Base-by-base conservation (phyloP, 2,113 vertebrate genomes). In the Antennarius striatus region DNA sequence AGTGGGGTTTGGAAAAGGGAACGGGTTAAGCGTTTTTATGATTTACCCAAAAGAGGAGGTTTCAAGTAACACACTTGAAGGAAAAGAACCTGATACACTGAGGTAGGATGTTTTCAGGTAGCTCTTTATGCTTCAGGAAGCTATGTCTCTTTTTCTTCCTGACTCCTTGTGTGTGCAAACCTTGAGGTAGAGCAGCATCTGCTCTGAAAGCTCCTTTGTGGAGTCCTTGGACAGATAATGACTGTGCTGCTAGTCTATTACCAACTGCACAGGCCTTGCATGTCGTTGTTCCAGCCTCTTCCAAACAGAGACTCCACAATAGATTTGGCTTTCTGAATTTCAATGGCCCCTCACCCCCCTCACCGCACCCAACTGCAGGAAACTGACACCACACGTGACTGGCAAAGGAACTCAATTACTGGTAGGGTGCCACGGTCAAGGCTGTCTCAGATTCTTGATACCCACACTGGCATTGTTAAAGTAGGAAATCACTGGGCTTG, bases 321-420 rank as follows among this genome's bases (percentile, higher is more conserved):
- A 47, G 56, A 70, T 48, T 36, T 2, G 22, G 36, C 63, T 59
- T 63, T 66, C 68, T 52, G 50, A 55, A 76, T 75, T 83, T 86
- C 72, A 85, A 81, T 73, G 69, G 67, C 52, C 57, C 59, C 52
- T 5, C 8, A 48, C 15, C 30, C 48, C 30, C 39, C 28, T 32
- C 45, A 10, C 48, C 2, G 53, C 46, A 46, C 56, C 56, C 29
- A 56, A 73, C 65, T 70, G 59, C 68, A 58, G 39, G 63, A 85
- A 73, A 62, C 30, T 81, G 85, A 81, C 80, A 75, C 79, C 50
- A 30, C 29, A 11, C 63, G 56, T 62, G 50, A 77, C 71, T 57
- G 61, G 63, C 85, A 81, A 79, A 81, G 73, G 62, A 91, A 89
- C 90, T 89, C 87, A 86, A 90, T 90, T 86, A 83, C 80, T 85